These are phyloP conservation scores for Taphrorychus bicolor DNA, from an alignment of 2,888 invertebrate genomes.

Conservation along the genomic window DNA sequence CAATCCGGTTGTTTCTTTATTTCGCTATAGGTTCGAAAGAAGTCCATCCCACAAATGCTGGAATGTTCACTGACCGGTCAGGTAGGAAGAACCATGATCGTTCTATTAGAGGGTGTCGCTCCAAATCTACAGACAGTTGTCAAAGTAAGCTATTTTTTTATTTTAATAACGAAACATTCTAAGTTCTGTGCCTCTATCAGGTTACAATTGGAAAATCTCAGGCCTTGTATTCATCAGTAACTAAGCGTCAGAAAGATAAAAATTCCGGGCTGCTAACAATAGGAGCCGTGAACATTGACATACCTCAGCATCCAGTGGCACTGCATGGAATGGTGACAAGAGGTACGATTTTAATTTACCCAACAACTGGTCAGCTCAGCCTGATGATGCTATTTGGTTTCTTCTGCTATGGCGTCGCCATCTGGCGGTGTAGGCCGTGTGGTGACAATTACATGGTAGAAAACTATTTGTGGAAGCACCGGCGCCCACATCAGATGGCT, in stretches of 20 bases:
- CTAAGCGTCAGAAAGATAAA: slow-evolving; percentile 76
- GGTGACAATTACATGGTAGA: too few relatives aligned
- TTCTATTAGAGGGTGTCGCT: slow-evolving; percentile 87
- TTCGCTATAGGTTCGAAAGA: slow-evolving; percentile 70
- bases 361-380: not conserved
- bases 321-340: slow-evolving; percentile 98
- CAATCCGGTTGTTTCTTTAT: too few relatives aligned
- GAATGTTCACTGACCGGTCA: slow-evolving; percentile 88
- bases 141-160: slow-evolving; percentile 66
- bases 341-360: slow-evolving; percentile 60
- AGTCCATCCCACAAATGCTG: slow-evolving; percentile 70
- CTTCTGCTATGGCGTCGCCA: too few relatives aligned
- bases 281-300: slow-evolving; percentile 89
- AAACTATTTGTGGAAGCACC: too few relatives aligned
- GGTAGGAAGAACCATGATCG: slow-evolving; percentile 91
- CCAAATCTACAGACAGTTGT: slow-evolving; percentile 95
- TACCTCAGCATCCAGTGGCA: slow-evolving; percentile 98
- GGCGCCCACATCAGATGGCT: too few relatives aligned
- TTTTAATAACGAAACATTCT: not conserved
- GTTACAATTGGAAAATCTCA: slow-evolving; percentile 88
- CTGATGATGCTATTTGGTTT: too few relatives aligned
- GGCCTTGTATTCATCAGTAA: slow-evolving; percentile 87
- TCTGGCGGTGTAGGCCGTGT: too few relatives aligned
- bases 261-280: slow-evolving; percentile 84
- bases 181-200: slow-evolving; percentile 75